Conservation (phyloP, 2,888 invertebrate genomes). For the Lasioglossum vierecki region DNA sequence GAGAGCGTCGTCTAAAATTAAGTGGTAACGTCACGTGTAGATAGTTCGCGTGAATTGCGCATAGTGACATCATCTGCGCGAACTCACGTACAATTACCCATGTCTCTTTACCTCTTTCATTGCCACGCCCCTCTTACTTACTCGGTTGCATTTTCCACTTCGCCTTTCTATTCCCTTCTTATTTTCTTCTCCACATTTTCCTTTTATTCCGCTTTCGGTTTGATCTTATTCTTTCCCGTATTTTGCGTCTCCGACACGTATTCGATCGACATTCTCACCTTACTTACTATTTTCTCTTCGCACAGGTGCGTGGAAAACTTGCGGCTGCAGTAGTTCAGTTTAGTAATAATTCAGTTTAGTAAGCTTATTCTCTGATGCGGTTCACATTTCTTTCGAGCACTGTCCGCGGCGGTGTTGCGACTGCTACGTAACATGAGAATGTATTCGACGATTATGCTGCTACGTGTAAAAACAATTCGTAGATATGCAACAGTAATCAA, state of each 20-base stretch:
- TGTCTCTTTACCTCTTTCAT: conserved; percentile 26
- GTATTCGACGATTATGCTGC: background rate
- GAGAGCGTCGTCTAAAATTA: conserved; percentile 72
- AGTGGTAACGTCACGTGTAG: conserved; percentile 72
- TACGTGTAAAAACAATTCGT: background rate
- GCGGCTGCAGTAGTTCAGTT: conserved; percentile 23
- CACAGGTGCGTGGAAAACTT: conserved; percentile 33
- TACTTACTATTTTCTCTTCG: background rate
- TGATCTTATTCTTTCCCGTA: conserved; percentile 8
- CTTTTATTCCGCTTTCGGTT: background rate
- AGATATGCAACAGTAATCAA: background rate
- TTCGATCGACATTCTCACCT: background rate
- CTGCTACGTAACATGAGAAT: conserved; percentile 20
- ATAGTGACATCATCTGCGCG: conserved; percentile 63
- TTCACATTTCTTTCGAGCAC: conserved; percentile 41
- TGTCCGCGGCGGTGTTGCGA: conserved; percentile 24
- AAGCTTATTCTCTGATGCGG: conserved; percentile 38
- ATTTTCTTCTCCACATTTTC: conserved; percentile 6
- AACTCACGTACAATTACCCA: conserved; percentile 45
- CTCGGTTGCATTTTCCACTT: background rate
- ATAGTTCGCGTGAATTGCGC: conserved; percentile 34
- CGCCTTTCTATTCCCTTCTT: background rate
- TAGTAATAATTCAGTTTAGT: conserved; percentile 36
- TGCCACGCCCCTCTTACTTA: conserved; percentile 19
- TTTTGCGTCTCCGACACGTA: background rate